Evolutionary conservation across 2,888 invertebrate species (phyloP).

Genomic region (Aphidius colemani): DNA sequence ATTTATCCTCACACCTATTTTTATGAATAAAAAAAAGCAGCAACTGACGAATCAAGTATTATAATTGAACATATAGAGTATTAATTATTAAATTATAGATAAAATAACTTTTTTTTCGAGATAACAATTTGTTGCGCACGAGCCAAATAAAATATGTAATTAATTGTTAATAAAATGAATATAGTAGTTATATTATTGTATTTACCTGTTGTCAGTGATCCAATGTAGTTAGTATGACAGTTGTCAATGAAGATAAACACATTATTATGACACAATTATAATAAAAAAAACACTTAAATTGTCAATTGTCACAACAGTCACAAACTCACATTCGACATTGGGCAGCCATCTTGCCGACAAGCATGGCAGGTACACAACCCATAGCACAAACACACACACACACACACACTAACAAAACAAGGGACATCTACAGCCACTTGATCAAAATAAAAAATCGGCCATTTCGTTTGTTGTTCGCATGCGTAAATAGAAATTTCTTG

Average conservation of each 20-base stretch:
- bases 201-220: constrained; percentile 42
- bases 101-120: too few relatives aligned
- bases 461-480: too few relatives aligned
- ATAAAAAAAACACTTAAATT: constrained; percentile 39
- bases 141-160: background rate
- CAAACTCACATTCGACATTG: constrained; percentile 45
- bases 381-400: too few relatives aligned
- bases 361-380: constrained; percentile 29
- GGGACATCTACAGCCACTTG: too few relatives aligned
- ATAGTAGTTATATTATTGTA: constrained; percentile 5
- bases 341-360: constrained; percentile 50
- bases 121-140: constrained; percentile 12
- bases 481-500: too few relatives aligned
- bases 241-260: constrained; percentile 31
- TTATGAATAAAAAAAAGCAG: too few relatives aligned
- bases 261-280: constrained; percentile 35
- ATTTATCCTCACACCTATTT: too few relatives aligned
- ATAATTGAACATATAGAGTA: too few relatives aligned
- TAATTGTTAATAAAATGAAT: background rate
- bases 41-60: too few relatives aligned
- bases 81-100: too few relatives aligned
- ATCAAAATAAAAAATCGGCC: too few relatives aligned
- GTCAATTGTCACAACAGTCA: constrained; percentile 44
- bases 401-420: too few relatives aligned
- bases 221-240: constrained; percentile 27